Base-by-base conservation (phyloP, 2,797 vertebrate genomes). In the Gallirallus australis region DNA sequence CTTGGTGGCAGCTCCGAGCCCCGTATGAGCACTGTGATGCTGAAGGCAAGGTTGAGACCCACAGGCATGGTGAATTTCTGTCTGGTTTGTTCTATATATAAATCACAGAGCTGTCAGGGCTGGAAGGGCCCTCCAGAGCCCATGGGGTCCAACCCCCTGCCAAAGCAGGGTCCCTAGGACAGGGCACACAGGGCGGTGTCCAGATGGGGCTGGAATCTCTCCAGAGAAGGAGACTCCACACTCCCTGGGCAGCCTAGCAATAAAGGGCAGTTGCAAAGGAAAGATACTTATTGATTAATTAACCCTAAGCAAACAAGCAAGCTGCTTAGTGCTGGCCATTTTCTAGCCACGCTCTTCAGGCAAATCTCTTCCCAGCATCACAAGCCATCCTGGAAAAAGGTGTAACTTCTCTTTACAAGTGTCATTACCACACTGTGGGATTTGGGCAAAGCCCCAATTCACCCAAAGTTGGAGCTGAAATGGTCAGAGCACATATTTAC, bases 371-470 rank as follows among this genome's bases (percentile, higher is more conserved):
- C 37, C 64, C 33, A 15, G 37, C 12, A 12, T 27, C 89, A 71
- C 76, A 45, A 20, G 12, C 0, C 8, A 40, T 31, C 6, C 16
- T 42, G 35, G 12, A 19, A 24, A 7, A 23, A 72, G 45, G 16
- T 1, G 14, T 20, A 25, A 12, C 15, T 12, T n/a, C 21, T 82
- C 72, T 66, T 39, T 16, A 30, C 0, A 0, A 82, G 27, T 11
- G 7, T 12, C 59, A 31, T 25, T 27, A 15, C n/a, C 0, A 0
- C 33, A 64, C 25, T 2, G 0, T 7, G 48, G 60, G 39, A 61
- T 10, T n/a, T n/a, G 13, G 25, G 6, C 4, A 66, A 27, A 72
- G 56, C 33, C 17, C 30, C 31, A 50, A 1, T 7, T 56, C 54
- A 21, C 10, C 30, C 64, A 11, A 20, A 17, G 9, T 20, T 47